Evolutionary conservation across 2,797 vertebrate genomes (phyloP), one percentile per base, ranked within the genome.

Genomic region (Perodicticus potto): DNA sequence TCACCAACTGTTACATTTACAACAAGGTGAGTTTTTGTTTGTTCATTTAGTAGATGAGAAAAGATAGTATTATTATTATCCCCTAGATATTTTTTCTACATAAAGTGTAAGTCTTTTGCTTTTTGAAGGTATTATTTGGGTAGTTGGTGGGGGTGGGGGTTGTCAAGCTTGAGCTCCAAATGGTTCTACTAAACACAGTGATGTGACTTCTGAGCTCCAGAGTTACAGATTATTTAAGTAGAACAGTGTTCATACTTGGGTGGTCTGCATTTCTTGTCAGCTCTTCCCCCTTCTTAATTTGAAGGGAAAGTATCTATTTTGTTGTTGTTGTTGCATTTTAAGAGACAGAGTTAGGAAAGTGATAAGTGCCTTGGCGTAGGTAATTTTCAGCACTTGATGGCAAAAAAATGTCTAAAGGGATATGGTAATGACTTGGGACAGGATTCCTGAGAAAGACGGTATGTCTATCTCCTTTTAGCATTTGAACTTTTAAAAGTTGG

Each of bases 1-100:
- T 99, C 97, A 99, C 99, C 95, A 99, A 99, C 94, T 99, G 99
- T 98, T 99, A 99, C 91, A 99, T 99, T 97, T 99, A 99, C 97
- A 99, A 99, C 97, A 99, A 99, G 99, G 99, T 99, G 34, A 90
- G 98, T 80, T 82, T 90, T 32, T 88, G 13, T 76, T 0, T 57
- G 17, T 55, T 63, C 7, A 5, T 37, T 84, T 27, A 55, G 3
- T 25, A 70, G 19, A 2, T 23, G 9, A 4, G 29, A 3, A 34
- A 1, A 84, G 43, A 34, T 0, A 0, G n/a, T n/a, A n/a, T n/a
- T 90, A 0, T 43, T 49, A 29, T 20, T 70, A 25, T 53, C 49
- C 1, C 14, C 11, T 91, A 13, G 49, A 27, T 59, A 22, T 53
- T 22, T 20, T 92, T 45, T 8, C 6, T n/a, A 22, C 1, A 9